Base-by-base conservation (phyloP, 2,888 invertebrate species). In the Spisula solida region DNA sequence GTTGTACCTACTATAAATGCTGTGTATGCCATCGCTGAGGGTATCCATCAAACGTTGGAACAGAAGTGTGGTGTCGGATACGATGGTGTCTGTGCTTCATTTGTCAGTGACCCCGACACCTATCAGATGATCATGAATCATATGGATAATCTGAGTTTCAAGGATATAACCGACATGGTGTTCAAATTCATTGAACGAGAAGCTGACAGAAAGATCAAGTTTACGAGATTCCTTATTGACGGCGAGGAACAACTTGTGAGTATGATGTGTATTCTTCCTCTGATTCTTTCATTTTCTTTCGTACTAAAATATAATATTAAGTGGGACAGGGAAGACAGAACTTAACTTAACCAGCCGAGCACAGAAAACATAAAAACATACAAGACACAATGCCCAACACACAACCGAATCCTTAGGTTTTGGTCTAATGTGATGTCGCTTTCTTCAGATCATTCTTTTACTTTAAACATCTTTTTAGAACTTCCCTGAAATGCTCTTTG, bases 1-100 rank as follows among this genome's bases (percentile, higher is more conserved):
- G 94, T 95, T 0, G 91, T 96, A 29, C 95, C 96, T 25, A 96
- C 96, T n/a, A 96, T 97, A 48, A 96, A 96, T 90, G 96, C 97
- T n/a, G 96, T 97, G 1, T 95, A 95, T 83, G 95, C 96, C 2
- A 82, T 97, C n/a, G 96, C 96, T 16, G 94, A 96, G 78, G 96
- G 95, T 12, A 89, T 97, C 12, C 95, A 96, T 81, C 90, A 93
- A 5, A 95, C 96, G 0, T 93, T 96, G 10, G 85, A 94, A 31
- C 93, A 95, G 81, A 94, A 94, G 82, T 96, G 95, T 90, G 95
- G 95, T 0, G 47, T 70, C 0, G 86, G 89, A 81, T 95, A 95
- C 90, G 85, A 47, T 5, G 93, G 93, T 14, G 89, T 95, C 1
- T 96, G 95, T 86, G 66, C 92, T 1, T 87, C 89, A 16, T 94